phyloP scores from a whole-genome alignment of 2,797 vertebrate species.

The Argyrosomus regius region DNA sequence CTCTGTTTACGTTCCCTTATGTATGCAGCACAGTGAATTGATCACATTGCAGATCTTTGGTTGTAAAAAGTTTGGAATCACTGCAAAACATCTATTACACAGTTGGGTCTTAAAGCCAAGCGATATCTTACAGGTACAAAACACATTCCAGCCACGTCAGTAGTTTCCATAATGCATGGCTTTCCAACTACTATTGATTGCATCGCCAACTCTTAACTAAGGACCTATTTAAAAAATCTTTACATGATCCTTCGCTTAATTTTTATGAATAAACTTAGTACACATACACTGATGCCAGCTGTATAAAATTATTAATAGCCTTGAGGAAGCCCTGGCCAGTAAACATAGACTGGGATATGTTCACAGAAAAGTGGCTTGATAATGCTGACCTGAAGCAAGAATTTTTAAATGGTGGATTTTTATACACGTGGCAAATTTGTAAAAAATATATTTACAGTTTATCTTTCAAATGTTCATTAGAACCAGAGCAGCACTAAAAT shows the following conservation, averaged over 20 bases:
- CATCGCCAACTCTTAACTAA: background rate
- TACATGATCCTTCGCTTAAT: background rate
- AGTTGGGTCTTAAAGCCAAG: constrained; percentile 26
- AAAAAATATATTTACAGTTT: background rate
- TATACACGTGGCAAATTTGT: background rate
- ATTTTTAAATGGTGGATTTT: background rate
- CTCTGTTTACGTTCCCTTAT: background rate
- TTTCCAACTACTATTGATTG: constrained; percentile 28
- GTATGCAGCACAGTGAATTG: background rate
- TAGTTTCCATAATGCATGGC: constrained; percentile 31
- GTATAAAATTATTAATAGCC: background rate
- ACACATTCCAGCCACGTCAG: constrained; percentile 19
- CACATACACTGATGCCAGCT: background rate
- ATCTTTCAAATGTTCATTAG: background rate
- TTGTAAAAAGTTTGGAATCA: constrained; percentile 24
- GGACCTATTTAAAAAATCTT: constrained; percentile 16
- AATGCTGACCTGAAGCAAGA: background rate
- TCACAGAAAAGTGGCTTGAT: background rate
- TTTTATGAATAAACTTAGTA: background rate
- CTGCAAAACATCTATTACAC: constrained; percentile 36
- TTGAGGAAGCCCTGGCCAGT: background rate
- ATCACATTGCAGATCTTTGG: constrained; percentile 15
- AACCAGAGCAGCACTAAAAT: background rate
- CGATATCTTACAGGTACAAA: constrained; percentile 9
- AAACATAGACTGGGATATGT: constrained; percentile 1